A percentile compares a stretch with the other conserved stretches of the same genome.
Evolutionary conservation across 2,888 invertebrate species (phyloP).

Genomic region (Chymomyza caudatula): DNA sequence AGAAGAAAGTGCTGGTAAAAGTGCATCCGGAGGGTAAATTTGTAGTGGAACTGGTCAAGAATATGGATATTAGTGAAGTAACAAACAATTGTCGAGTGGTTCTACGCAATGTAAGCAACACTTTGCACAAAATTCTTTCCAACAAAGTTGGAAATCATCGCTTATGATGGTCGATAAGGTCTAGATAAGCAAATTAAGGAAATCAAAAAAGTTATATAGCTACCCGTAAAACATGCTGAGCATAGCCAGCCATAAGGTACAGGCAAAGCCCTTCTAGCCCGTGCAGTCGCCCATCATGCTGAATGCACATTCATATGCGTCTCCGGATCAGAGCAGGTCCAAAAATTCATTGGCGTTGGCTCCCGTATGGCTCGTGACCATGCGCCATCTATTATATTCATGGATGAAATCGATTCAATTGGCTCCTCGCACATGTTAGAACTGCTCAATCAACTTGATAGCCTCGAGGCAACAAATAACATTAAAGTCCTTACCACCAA

Average conservation of each 20-base stretch:
- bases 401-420: conserved; percentile 99
- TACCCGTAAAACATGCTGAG: conserved; percentile 99
- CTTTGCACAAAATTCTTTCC: conserved; percentile 98
- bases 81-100: conserved; percentile 99
- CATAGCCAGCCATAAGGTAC: conserved; percentile 95
- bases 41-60: conserved; percentile 99
- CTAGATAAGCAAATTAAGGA: conserved; percentile 99
- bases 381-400: conserved; percentile 99
- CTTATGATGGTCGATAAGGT: conserved; percentile 99
- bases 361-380: conserved; percentile 99
- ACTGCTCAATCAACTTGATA: conserved; percentile 97
- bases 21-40: conserved; percentile 99
- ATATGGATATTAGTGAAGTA: conserved; percentile 98
- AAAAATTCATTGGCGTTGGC: conserved; percentile 99
- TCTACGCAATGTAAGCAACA: conserved; percentile 98
- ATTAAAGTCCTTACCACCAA: conserved; percentile 99
- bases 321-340: conserved; percentile 98
- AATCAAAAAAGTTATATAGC: conserved; percentile 99
- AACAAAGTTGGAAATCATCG: conserved; percentile 99
- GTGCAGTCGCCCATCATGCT: conserved; percentile 99
- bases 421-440: conserved; percentile 99
- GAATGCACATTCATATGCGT: conserved; percentile 99
- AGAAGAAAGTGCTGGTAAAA: conserved; percentile 99
- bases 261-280: conserved; percentile 96
- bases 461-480: conserved; percentile 99